Evolutionary conservation across 2,113 vertebrate genomes (phyloP).

Genomic region (Stercorarius parasiticus): DNA sequence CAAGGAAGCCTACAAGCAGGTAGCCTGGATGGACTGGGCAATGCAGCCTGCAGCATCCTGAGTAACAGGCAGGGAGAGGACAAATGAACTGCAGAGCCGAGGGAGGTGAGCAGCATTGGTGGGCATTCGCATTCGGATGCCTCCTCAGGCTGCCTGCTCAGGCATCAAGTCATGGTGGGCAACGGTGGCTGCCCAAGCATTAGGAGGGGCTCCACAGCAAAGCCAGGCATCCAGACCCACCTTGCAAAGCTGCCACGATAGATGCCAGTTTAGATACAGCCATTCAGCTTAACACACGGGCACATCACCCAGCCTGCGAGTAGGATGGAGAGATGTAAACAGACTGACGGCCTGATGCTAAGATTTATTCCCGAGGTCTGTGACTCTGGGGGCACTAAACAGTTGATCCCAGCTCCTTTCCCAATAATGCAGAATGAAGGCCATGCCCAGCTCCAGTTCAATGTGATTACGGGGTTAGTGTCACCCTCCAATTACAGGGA

Average conservation of each 20-base stretch:
- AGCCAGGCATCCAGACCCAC: not conserved
- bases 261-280: not conserved
- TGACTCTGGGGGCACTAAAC: not conserved
- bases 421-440: not conserved
- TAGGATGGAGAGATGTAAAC: not conserved
- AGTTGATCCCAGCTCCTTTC: not conserved
- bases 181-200: not conserved
- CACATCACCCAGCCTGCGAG: not conserved
- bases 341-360: not conserved
- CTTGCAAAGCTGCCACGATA: not conserved
- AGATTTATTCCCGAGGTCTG: accelerated
- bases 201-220: not conserved
- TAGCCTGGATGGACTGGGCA: not conserved
- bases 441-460: not conserved
- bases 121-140: not conserved
- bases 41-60: not conserved
- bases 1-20: not conserved
- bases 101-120: not conserved
- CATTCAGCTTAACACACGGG: not conserved
- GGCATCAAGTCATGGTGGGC: accelerated
- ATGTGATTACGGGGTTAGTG: not conserved
- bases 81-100: not conserved
- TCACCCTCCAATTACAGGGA: not conserved
- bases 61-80: not conserved
- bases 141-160: not conserved